Conservation (phyloP, 2,888 invertebrate species). For the Drosophila nr. perissopoda region DNA sequence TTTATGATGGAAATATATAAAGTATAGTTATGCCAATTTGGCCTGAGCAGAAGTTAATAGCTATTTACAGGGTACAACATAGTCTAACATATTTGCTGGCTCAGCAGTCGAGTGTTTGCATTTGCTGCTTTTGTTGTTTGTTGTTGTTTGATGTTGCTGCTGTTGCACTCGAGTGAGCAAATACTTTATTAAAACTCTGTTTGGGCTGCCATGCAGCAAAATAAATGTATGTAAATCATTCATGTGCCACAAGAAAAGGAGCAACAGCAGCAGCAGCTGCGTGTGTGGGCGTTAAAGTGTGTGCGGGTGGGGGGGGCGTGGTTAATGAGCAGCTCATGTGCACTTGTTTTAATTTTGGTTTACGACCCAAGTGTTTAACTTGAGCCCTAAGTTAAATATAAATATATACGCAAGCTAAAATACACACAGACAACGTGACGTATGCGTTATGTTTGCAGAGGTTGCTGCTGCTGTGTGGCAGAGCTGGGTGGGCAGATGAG, state of each 20-base stretch:
- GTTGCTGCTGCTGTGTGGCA: neutral
- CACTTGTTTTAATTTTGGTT: slow-evolving; percentile 62
- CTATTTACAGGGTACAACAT: neutral
- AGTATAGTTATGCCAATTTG: neutral
- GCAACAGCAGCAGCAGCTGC: neutral
- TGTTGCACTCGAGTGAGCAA: slow-evolving; percentile 73
- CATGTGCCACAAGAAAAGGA: slow-evolving; percentile 27
- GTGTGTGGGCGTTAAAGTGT: neutral
- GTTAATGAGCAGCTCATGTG: slow-evolving; percentile 66
- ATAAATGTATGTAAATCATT: slow-evolving; percentile 51
- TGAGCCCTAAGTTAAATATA: slow-evolving; percentile 55
- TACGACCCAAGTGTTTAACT: slow-evolving; percentile 62
- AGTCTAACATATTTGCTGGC: neutral
- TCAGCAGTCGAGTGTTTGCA: slow-evolving; percentile 43
- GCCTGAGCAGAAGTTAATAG: neutral
- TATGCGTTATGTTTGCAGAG: slow-evolving; percentile 53
- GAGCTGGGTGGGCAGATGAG: slow-evolving; percentile 6
- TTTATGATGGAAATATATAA: neutral
- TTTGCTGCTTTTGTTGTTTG: slow-evolving; percentile 20
- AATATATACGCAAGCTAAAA: slow-evolving; percentile 11
- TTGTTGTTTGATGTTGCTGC: slow-evolving; percentile 33
- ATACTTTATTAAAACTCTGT: slow-evolving; percentile 79
- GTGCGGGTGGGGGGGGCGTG: slow-evolving; percentile 25
- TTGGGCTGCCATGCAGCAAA: slow-evolving; percentile 34
- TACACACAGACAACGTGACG: slow-evolving; percentile 44